Evolutionary conservation across 2,797 vertebrate genomes (phyloP).

Genomic region (Amphiprion clarkii): DNA sequence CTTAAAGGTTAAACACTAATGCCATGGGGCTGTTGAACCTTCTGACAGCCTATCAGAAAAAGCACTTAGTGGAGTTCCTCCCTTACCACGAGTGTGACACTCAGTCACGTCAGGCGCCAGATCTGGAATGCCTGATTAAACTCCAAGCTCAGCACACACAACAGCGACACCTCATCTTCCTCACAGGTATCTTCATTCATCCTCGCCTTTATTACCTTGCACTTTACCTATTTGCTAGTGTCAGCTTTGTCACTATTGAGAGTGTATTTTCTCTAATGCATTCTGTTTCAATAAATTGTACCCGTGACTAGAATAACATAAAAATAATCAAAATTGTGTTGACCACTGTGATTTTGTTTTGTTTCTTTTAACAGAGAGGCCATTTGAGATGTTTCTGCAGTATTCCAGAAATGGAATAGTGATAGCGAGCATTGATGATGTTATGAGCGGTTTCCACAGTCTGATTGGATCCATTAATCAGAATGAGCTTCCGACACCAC

Average conservation of each 20-base stretch:
- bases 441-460: conserved; percentile 92
- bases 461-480: conserved; percentile 89
- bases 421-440: conserved; percentile 91
- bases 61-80: conserved; percentile 96
- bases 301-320: background rate
- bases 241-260: background rate
- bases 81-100: conserved; percentile 97
- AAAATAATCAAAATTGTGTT: background rate
- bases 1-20: conserved; percentile 90
- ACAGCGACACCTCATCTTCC: conserved; percentile 94
- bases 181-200: conserved; percentile 89
- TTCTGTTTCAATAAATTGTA: background rate
- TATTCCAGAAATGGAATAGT: conserved; percentile 92
- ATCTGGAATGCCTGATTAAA: conserved; percentile 94
- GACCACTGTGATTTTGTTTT: background rate
- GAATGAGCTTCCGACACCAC: conserved; percentile 85
- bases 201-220: background rate
- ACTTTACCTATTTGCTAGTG: no score
- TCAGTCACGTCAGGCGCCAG: conserved; percentile 92
- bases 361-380: conserved; percentile 76
- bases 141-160: conserved; percentile 96
- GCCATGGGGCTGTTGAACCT: conserved; percentile 92
- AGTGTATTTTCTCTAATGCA: background rate
- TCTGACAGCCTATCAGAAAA: conserved; percentile 93
- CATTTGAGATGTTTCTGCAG: conserved; percentile 84